phyloP scores from a whole-genome alignment of 2,113 vertebrate species.

The Corythornis vintsioides region DNA sequence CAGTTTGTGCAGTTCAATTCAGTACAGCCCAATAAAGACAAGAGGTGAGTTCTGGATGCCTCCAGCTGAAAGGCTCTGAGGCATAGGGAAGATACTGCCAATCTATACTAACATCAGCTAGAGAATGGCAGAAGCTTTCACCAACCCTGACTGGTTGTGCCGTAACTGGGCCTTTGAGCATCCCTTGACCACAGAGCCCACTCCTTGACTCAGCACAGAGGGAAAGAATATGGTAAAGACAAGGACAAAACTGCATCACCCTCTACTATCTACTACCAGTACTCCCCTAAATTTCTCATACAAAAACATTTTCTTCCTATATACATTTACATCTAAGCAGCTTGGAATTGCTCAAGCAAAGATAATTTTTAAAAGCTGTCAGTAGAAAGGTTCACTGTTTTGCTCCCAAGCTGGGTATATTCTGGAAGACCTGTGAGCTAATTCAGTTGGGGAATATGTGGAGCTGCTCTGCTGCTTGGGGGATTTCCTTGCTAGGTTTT shows the following conservation, averaged over 20 bases:
- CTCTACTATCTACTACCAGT: neutral
- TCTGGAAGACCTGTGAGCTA: neutral
- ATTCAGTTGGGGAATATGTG: neutral
- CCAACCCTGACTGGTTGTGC: neutral
- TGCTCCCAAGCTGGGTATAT: neutral
- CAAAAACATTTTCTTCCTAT: neutral
- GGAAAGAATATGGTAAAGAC: neutral
- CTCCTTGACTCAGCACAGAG: neutral
- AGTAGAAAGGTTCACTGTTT: neutral
- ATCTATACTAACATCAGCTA: neutral
- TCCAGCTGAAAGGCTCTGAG: neutral
- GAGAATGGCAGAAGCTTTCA: neutral
- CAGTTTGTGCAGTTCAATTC: neutral
- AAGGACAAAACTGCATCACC: neutral
- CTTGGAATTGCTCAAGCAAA: neutral
- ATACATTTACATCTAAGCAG: neutral
- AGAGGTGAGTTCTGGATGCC: neutral
- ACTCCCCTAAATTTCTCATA: no score
- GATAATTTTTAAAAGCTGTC: neutral
- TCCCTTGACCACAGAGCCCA: fast-evolving
- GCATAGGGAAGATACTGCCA: neutral
- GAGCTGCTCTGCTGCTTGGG: neutral
- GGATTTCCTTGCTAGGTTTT: neutral
- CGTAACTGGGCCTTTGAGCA: neutral
- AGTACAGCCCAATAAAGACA: neutral